A percentile compares a stretch with the other conserved stretches of the same genome.
Evolutionary conservation across 2,113 vertebrate species (phyloP).

Genomic region (Hydrolagus affinis): DNA sequence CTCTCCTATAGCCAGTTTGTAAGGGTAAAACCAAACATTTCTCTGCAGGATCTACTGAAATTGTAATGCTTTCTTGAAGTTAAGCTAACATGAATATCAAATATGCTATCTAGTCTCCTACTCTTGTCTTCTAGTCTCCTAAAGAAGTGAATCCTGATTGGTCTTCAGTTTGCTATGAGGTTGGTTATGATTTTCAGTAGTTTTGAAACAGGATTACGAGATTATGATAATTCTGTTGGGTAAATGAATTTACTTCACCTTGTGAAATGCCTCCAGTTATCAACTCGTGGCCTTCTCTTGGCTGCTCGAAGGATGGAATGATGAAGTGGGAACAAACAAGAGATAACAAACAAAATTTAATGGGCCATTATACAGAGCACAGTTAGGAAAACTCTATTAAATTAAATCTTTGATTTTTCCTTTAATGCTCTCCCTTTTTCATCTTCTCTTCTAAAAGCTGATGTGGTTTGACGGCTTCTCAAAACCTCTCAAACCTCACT

Average conservation of each 20-base stretch:
- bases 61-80: background rate
- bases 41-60: background rate
- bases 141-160: background rate
- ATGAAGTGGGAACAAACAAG: background rate
- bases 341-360: background rate
- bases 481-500: no score
- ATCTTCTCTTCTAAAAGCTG: no score
- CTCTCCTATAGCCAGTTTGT: background rate
- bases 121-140: background rate
- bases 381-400: no score
- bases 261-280: background rate
- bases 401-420: no score
- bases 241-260: background rate
- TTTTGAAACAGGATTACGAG: background rate
- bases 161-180: background rate
- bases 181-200: background rate
- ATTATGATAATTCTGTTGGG: background rate
- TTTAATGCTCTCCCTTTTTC: no score
- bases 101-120: background rate
- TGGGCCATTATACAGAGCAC: no score
- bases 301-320: background rate
- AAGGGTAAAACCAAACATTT: background rate
- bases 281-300: background rate
- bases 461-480: no score
- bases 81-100: background rate